Conservation (phyloP, 2,888 invertebrate species). For the Tetragnatha montana region DNA sequence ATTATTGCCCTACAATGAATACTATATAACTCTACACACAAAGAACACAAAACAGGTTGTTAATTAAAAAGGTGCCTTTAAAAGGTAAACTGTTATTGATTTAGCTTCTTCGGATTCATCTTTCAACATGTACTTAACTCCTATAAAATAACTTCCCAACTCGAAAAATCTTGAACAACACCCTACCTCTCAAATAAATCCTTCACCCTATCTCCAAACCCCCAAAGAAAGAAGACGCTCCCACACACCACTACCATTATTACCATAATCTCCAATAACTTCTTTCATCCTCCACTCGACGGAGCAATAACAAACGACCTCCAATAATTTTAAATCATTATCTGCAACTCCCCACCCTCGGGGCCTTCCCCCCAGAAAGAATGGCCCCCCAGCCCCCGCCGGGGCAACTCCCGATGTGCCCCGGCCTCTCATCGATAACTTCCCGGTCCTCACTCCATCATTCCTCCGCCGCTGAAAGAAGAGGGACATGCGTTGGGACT, state of each 20-base stretch:
- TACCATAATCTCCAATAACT: not conserved
- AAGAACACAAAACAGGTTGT: no score
- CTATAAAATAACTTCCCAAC: not conserved
- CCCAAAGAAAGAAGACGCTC: not conserved
- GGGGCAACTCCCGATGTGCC: not conserved
- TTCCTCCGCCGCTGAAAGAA: conserved; percentile 27
- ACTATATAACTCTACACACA: no score
- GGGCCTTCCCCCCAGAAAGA: not conserved
- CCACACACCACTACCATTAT: not conserved
- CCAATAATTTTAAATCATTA: conserved; percentile 1
- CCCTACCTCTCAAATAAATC: no score
- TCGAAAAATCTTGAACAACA: no score
- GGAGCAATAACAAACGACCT: not conserved
- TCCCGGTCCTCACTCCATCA: conserved; percentile 11
- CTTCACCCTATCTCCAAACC: no score
- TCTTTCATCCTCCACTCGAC: not conserved
- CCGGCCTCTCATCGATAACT: not conserved
- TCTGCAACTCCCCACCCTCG: not conserved
- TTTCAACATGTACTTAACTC: not conserved
- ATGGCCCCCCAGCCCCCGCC: not conserved
- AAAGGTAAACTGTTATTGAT: no score
- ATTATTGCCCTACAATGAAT: no score
- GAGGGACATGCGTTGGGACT: conserved; percentile 20
- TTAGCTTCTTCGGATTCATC: not conserved
- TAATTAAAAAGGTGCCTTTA: no score